Evolutionary conservation across 2,888 invertebrate genomes (phyloP), one percentile per base, ranked within the genome.

Genomic region (Lamproptera curius): DNA sequence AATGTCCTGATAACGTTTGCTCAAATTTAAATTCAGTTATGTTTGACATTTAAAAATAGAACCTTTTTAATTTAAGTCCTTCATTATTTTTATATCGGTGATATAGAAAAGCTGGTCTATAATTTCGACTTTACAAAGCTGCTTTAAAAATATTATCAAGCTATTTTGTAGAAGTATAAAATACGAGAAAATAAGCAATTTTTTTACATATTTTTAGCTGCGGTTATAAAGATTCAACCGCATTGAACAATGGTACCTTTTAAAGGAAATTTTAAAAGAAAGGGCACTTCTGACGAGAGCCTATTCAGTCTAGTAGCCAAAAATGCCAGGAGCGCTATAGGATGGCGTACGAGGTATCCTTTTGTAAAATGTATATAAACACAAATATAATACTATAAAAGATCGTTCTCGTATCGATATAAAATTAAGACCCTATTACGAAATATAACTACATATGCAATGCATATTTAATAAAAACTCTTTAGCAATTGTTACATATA

Each of bases 231-330:
- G 2, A 10, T 31, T 31, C n/a, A 31, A 31, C n/a, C 4, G n/a
- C 11, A 31, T 31, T 31, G 31, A 31, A 9, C 13, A n/a, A 40
- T 16, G 9, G 6, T n/a, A 28, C 10, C 14, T 40, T 15, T 40
- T 16, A 23, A 14, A 16, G 26, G 39, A 28, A 16, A 15, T 31
- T 17, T 13, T 13, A 42, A 33, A 10, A 17, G 11, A 2, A 42
- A 33, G 41, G 17, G 33, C 41, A 4, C 41, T 42, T 42, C 33
- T 11, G 8, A 31, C 3, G 9, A 17, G 33, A 16, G 41, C 28
- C 16, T 16, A 31, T 11, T 31, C 8, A 11, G 13, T n/a, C n/a
- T 4, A 11, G 16, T 6, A 33, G 15, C 6, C 31, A 15, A 42
- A 34, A 41, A 33, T 13, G 16, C 14, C 17, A 33, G 6, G 17